These are phyloP conservation scores for Meleagris gallopavo DNA, from an alignment of 2,113 vertebrate species.

Conservation along the genomic window DNA sequence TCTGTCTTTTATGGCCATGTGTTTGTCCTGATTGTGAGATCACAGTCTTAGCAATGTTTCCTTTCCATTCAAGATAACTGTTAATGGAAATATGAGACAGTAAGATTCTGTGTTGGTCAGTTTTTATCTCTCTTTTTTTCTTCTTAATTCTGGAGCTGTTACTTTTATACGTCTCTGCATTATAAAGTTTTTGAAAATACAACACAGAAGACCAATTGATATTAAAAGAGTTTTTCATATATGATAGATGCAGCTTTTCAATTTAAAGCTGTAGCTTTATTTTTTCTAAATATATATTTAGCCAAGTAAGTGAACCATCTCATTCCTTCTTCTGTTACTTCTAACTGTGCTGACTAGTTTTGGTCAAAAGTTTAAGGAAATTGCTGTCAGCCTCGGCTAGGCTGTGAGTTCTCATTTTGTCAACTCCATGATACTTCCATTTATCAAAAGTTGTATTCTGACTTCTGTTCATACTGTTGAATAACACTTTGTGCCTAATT, in stretches of 20 bases:
- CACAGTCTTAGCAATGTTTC: constrained; percentile 28
- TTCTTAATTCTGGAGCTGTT: not conserved
- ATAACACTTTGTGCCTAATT: constrained; percentile 23
- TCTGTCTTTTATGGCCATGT: constrained; percentile 26
- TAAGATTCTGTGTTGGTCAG: constrained; percentile 10
- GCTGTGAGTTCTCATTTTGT: constrained; percentile 43
- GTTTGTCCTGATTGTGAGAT: constrained; percentile 33
- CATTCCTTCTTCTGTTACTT: constrained; percentile 17
- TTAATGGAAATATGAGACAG: constrained; percentile 40
- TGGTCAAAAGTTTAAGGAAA: constrained; percentile 6
- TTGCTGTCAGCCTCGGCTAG: constrained; percentile 6
- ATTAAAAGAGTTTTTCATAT: not conserved
- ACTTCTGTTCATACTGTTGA: constrained; percentile 19
- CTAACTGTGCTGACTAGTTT: not conserved
- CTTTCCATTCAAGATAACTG: constrained; percentile 51
- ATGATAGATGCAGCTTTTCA: not conserved
- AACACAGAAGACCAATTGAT: not conserved
- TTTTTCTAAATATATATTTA: not conserved
- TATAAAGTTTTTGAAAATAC: not conserved
- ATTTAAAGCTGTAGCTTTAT: constrained; percentile 8
- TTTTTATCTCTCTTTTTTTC: not conserved
- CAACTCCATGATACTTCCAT: constrained; percentile 22
- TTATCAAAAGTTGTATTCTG: constrained; percentile 43
- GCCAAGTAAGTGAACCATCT: not conserved
- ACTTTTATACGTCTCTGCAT: not conserved